Evolutionary conservation across 1,140 invertebrate species (phyloP).

Genomic region (Bombus balteatus): DNA sequence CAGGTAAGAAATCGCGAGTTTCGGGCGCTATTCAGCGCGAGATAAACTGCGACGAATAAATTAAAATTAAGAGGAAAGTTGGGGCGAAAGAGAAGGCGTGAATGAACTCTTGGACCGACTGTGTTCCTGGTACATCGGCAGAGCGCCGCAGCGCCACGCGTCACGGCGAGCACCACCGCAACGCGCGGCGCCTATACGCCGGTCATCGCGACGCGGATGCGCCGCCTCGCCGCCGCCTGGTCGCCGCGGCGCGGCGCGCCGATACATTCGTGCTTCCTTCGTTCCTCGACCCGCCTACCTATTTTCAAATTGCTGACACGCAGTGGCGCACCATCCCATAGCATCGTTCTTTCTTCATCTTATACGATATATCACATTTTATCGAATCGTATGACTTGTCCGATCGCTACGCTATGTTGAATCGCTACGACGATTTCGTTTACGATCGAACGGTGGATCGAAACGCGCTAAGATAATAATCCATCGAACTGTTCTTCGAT

Average conservation of each 20-base stretch:
- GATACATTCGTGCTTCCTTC: neutral
- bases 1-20: neutral
- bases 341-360: neutral
- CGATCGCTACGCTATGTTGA: neutral
- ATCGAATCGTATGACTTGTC: neutral
- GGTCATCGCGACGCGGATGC: constrained; percentile 70
- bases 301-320: neutral
- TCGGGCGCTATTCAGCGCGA: neutral
- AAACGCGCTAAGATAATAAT: too few species aligned
- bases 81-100: neutral
- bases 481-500: too few species aligned
- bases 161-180: constrained; percentile 80
- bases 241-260: constrained; percentile 64
- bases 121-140: constrained; percentile 63
- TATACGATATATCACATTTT: neutral
- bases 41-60: neutral
- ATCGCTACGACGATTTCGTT: too few species aligned
- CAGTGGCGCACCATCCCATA: neutral
- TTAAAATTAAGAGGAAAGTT: neutral
- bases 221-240: constrained; percentile 34
- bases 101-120: constrained; percentile 41
- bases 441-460: neutral
- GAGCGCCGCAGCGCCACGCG: constrained; percentile 78
- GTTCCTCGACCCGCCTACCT: neutral
- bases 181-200: constrained; percentile 75